phyloP scores from a whole-genome alignment of 2,888 invertebrate species.

The Pandemis cinnamomeana region DNA sequence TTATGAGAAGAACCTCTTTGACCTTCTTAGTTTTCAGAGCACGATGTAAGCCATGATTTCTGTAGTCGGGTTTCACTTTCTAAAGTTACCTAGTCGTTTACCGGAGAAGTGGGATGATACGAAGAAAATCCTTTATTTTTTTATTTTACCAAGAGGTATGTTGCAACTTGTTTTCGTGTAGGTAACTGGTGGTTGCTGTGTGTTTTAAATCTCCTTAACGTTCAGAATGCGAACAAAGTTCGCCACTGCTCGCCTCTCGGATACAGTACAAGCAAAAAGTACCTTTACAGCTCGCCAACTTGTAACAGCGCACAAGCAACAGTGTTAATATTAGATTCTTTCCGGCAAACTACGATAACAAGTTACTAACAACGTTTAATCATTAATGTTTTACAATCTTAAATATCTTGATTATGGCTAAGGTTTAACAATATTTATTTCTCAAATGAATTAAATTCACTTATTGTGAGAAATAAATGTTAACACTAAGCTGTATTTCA shows the following conservation, averaged over 20 bases:
- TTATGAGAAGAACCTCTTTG: too few relatives aligned
- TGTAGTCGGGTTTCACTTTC: too few relatives aligned
- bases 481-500: too few relatives aligned
- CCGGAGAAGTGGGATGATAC: background rate
- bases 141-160: background rate
- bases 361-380: slow-evolving; percentile 13
- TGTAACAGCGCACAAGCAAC: slow-evolving; percentile 25
- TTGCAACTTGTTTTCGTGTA: background rate
- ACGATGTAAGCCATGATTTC: too few relatives aligned
- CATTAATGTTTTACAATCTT: background rate
- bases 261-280: slow-evolving; percentile 34
- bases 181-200: background rate
- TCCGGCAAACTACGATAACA: slow-evolving; percentile 9
- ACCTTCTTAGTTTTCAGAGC: too few relatives aligned
- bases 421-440: too few relatives aligned
- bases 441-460: too few relatives aligned
- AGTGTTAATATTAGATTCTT: slow-evolving; percentile 34
- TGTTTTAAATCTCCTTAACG: slow-evolving; percentile 5
- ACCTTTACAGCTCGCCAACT: slow-evolving; percentile 19
- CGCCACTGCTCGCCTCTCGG: slow-evolving; percentile 16
- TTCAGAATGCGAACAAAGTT: slow-evolving; percentile 25
- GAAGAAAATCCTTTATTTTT: background rate
- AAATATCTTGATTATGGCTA: background rate
- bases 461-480: too few relatives aligned
- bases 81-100: background rate